Base-by-base conservation (phyloP, 2,888 invertebrate genomes). In the Apoda limacodes region DNA sequence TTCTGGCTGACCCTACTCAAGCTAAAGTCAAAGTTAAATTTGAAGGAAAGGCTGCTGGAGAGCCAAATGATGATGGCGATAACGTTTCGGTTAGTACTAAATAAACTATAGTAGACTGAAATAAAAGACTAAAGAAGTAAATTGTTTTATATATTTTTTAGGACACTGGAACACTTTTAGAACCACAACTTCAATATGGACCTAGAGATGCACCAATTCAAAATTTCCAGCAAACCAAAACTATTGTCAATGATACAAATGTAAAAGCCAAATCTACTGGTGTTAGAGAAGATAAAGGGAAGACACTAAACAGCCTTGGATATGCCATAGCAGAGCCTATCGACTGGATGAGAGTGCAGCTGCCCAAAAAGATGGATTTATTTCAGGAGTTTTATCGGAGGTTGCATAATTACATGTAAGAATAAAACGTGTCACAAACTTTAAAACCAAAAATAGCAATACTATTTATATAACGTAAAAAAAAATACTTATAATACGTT, bases 291-390 rank as follows among this genome's bases (percentile, higher is more conserved):
- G 65, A 62, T 11, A 65, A 59, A 9, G 82, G 82, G 32, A 65
- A 82, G 46, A 76, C 82, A 44, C 60, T 85, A 28, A 54, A 53
- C 19, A 83, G 84, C 36, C 66, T 86, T 1, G 88, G 88, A 3
- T 87, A 87, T 45, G 75, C 71, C 4, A 48, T 62, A 7, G 69
- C 78, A 2, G 83, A 83, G 28, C 78, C 83, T 1, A 83, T 88
- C 31, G 83, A 85, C 50, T 89, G 88, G 88, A 70, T 78, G 40
- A 75, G 82, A 37, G 75, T 88, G 9, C 75, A 80, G 30, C 56
- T 88, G 22, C 88, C 88, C 0, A 85, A 85, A 46, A 89, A 88
- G 61, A 84, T 82, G 43, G 87, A 88, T 54, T 58, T 88, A 19
- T 87, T 85, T 58, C 81, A 86, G 48, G 87, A 88, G 50, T 72